phyloP scores from a whole-genome alignment of 2,797 vertebrate genomes.

The Pristis pectinata region DNA sequence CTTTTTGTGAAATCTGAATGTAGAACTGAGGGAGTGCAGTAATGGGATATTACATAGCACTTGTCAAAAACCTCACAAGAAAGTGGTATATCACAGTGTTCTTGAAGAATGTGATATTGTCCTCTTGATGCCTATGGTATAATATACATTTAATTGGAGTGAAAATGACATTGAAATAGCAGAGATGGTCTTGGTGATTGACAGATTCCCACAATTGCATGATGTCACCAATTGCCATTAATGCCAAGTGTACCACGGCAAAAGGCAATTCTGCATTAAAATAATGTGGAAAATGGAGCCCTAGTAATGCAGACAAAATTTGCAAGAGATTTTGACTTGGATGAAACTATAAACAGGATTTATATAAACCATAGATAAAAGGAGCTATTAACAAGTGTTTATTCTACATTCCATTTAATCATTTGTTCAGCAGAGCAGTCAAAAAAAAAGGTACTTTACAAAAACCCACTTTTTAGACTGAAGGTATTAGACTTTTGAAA shows the following conservation, averaged over 20 bases:
- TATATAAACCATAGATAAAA: background rate
- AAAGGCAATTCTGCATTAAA: background rate
- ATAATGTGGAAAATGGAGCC: background rate
- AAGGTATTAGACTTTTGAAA: background rate
- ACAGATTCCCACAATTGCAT: conserved; percentile 23
- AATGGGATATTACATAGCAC: background rate
- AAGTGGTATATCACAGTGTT: background rate
- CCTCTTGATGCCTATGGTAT: background rate
- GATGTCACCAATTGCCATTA: conserved; percentile 7
- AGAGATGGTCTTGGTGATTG: conserved; percentile 23
- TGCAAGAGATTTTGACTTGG: background rate
- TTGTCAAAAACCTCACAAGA: background rate
- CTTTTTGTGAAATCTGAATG: background rate
- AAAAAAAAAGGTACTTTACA: conserved; percentile 13
- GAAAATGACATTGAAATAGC: background rate
- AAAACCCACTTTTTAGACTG: background rate
- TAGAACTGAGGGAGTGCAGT: background rate
- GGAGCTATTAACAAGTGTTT: background rate
- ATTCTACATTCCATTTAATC: background rate
- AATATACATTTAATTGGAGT: conserved; percentile 10
- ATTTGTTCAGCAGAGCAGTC: background rate
- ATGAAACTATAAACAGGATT: background rate
- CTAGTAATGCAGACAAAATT: background rate
- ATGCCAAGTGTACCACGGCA: background rate
- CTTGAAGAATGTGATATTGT: conserved; percentile 4